Percentiles rank a stretch among this genome's conserved stretches.
Evolutionary conservation across 2,797 vertebrate species (phyloP).

Genomic region (Phylloscopus collybita): DNA sequence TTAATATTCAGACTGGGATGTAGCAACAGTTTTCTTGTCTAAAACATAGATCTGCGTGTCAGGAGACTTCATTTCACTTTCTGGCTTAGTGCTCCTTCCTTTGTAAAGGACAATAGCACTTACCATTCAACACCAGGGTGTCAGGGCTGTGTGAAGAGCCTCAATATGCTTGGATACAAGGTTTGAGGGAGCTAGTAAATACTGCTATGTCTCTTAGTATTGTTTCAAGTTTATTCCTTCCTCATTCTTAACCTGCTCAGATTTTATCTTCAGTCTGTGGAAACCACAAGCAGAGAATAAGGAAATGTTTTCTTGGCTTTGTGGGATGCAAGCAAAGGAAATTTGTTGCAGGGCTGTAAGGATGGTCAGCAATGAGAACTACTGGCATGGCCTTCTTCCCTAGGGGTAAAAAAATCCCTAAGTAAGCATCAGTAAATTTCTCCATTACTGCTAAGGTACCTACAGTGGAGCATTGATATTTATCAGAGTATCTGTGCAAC

Average conservation of each 20-base stretch:
- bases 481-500: background rate
- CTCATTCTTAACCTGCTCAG: background rate
- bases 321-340: background rate
- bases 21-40: background rate
- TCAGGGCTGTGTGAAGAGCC: background rate
- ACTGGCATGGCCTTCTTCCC: background rate
- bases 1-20: background rate
- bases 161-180: background rate
- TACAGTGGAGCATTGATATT: background rate
- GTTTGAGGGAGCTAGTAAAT: background rate
- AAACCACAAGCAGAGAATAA: background rate
- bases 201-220: background rate
- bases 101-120: background rate
- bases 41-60: background rate
- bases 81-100: background rate
- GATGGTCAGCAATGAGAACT: background rate
- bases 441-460: background rate
- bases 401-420: background rate
- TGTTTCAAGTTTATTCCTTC: background rate
- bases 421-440: background rate
- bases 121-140: accelerated
- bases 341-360: background rate
- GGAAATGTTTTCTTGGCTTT: background rate
- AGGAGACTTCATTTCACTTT: background rate
- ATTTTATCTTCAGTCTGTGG: background rate